phyloP scores from a whole-genome alignment of 2,797 vertebrate species.

The Pelobates cultripes region DNA sequence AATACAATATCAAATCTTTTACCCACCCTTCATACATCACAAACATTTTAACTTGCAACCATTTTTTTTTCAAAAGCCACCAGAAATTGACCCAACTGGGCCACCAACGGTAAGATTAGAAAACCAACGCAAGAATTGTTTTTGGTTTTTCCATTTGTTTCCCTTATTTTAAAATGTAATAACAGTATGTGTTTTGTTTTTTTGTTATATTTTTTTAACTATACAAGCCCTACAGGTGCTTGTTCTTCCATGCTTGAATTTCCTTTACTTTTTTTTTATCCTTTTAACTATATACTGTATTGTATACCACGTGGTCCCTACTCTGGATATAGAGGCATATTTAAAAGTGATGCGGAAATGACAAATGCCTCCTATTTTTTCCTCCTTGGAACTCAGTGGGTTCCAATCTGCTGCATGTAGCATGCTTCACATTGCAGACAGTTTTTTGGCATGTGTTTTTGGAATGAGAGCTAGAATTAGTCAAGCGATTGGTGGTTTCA shows the following conservation, averaged over 20 bases:
- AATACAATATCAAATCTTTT: too few species aligned
- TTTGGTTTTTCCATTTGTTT: neutral
- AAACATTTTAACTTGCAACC: conserved; percentile 79
- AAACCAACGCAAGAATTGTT: conserved; percentile 62
- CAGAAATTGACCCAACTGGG: conserved; percentile 97
- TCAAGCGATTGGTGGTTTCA: conserved; percentile 13
- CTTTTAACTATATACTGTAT: neutral
- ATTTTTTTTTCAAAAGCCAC: conserved; percentile 95
- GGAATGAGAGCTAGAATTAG: neutral
- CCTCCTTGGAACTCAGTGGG: neutral
- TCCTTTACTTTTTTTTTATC: conserved; percentile 71
- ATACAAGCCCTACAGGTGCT: neutral
- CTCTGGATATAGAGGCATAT: conserved; percentile 2
- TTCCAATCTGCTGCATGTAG: conserved; percentile 25
- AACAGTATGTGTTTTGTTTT: conserved; percentile 62
- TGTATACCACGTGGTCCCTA: neutral
- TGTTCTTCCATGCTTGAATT: neutral
- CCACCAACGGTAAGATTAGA: conserved; percentile 95
- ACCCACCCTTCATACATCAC: too few species aligned
- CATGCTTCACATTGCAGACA: conserved; percentile 12
- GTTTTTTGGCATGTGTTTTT: conserved; percentile 18
- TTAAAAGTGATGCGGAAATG: neutral
- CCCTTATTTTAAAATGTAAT: conserved; percentile 76
- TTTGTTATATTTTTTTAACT: conserved; percentile 43
- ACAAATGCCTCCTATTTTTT: neutral